Conservation (phyloP, 2,888 invertebrate species). For the Drosophila anceps region DNA sequence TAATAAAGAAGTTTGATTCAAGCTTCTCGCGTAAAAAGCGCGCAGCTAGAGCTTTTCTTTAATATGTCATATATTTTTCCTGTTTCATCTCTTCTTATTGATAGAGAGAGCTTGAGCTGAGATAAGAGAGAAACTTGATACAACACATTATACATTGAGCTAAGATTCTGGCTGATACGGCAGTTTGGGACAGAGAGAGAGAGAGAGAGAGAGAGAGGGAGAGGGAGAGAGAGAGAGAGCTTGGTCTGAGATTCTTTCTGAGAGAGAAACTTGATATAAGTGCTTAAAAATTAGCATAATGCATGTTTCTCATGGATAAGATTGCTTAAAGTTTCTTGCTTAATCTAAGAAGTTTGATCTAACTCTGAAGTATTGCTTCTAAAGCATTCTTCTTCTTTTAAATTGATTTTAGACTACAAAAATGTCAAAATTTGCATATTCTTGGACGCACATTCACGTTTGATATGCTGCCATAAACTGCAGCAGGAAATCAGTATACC, state of each 20-base stretch:
- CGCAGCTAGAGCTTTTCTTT: no score
- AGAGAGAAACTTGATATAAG: background rate
- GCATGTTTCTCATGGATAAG: background rate
- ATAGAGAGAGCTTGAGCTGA: background rate
- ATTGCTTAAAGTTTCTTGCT: background rate
- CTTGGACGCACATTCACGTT: no score
- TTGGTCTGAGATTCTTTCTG: background rate
- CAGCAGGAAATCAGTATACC: constrained; percentile 25
- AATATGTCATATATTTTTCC: background rate
- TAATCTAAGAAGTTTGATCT: background rate
- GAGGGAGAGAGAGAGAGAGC: no score
- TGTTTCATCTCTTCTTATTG: background rate
- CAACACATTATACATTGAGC: background rate
- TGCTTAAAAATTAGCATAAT: no score
- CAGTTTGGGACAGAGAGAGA: no score
- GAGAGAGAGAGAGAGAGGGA: no score
- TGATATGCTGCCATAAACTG: background rate
- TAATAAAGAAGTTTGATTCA: background rate
- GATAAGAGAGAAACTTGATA: background rate
- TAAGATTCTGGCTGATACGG: background rate
- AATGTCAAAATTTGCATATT: background rate
- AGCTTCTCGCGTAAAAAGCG: no score
- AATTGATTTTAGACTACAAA: background rate
- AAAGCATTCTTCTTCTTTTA: background rate
- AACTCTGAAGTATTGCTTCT: background rate